A percentile compares a stretch with the other conserved stretches of the same genome.
Evolutionary conservation across 2,888 invertebrate genomes (phyloP).

Genomic region (Xanthia togata): DNA sequence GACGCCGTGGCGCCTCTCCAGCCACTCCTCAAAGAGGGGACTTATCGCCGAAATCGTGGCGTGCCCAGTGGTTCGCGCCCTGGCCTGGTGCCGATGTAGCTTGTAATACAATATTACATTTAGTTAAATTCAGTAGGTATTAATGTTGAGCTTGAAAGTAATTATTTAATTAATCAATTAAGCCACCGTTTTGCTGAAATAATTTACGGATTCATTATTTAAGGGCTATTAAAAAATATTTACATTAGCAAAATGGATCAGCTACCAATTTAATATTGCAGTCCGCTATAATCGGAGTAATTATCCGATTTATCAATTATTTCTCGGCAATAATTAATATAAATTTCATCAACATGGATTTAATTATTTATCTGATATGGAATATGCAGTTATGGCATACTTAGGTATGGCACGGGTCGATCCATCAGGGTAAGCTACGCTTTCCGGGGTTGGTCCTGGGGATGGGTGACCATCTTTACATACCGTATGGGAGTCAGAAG

Average conservation of each 20-base stretch:
- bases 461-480: too few species aligned
- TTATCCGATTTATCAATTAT: not conserved
- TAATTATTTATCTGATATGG: not conserved
- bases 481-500: too few species aligned
- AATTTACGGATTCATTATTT: slow-evolving; percentile 2
- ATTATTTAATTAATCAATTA: not conserved
- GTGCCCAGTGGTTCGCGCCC: too few species aligned
- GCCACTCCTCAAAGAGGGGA: too few species aligned
- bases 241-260: not conserved
- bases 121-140: not conserved
- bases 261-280: not conserved
- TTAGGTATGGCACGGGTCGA: too few species aligned
- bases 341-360: not conserved
- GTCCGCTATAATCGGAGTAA: not conserved
- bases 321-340: not conserved
- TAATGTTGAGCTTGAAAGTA: not conserved
- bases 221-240: not conserved
- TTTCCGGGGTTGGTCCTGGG: too few species aligned
- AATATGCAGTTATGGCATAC: too few species aligned
- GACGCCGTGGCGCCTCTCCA: too few species aligned
- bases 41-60: too few species aligned
- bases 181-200: not conserved
- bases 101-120: not conserved
- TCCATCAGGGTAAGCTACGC: too few species aligned
- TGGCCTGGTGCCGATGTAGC: too few species aligned